Base-by-base conservation (phyloP, 1,140 invertebrate species). In the Choristoneura fumiferana region DNA sequence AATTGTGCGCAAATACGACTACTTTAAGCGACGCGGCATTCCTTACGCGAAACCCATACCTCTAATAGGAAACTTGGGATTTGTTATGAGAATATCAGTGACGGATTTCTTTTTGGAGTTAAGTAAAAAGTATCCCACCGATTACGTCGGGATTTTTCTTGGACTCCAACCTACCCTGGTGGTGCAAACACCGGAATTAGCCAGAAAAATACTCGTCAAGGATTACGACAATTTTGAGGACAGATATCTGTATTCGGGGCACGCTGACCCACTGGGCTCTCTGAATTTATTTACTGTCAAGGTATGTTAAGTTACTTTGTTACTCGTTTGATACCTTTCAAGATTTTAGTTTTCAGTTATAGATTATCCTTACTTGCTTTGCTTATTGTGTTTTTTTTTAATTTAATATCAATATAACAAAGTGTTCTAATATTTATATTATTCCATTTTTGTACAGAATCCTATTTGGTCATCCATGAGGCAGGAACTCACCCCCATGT, bases 231-330 rank as follows among this genome's bases (percentile, higher is more conserved):
- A 75, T 62, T 84, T 84, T 57, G 68, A 78, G 62, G 68, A 85
- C 40, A 70, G 82, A 63, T 73, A 65, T 60, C 39, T 71, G 36
- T 81, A 77, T 49, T 70, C 73, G 0, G 59, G 49, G 4, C 17
- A 65, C 15, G 54, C 72, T 2, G 81, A 85, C 58, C 76, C 79
- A n/a, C 58, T 85, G 12, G 82, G 81, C 8, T 71, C 77, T 2
- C 63, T 84, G 18, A 84, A 85, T 63, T 65, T 85, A 29, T 85
- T 85, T 57, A 73, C 76, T 8, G 54, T 85, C 0, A 85, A 81
- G 69, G 82, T 81, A 69, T 61, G 68, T 67, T 15, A 29, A 43
- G n/a, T 43, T 10, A 4, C 9, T 10, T 37, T 2, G n/a, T 34
- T 13, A 17, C 9, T 33, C 12, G 4, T 53, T 13, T 29, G 14